These are phyloP conservation scores for Neodiprion lecontei DNA, from an alignment of 1,140 invertebrate genomes.

Conservation along the genomic window DNA sequence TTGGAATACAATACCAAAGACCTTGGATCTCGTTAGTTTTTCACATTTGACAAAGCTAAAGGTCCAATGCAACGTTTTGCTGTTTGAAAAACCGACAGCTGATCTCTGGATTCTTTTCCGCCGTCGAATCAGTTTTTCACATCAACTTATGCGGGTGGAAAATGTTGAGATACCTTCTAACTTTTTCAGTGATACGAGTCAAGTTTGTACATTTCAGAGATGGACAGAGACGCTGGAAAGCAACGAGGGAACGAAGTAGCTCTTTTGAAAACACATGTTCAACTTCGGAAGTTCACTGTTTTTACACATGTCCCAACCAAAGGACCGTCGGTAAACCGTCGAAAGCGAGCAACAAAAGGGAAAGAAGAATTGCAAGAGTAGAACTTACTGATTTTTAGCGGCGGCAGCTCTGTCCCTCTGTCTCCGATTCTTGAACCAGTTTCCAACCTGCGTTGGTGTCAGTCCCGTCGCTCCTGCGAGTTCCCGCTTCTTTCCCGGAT, in stretches of 20 bases:
- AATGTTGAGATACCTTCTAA: too few species aligned
- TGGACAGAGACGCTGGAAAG: background rate
- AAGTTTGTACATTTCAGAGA: background rate
- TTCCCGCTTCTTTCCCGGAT: slow-evolving; percentile 98
- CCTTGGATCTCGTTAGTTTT: too few species aligned
- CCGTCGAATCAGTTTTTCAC: background rate
- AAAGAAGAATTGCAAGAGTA: background rate
- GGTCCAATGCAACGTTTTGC: too few species aligned
- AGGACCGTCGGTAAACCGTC: background rate
- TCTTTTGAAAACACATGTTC: too few species aligned
- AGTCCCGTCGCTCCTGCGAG: slow-evolving; percentile 96
- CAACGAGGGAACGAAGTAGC: background rate
- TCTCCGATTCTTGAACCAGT: slow-evolving; percentile 99
- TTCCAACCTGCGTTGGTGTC: slow-evolving; percentile 99
- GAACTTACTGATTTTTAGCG: slow-evolving; percentile 95
- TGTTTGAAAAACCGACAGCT: too few species aligned
- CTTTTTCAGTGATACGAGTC: background rate
- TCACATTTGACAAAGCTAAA: too few species aligned
- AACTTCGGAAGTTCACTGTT: background rate
- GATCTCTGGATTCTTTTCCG: too few species aligned
- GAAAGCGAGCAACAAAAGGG: background rate
- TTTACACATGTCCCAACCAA: background rate
- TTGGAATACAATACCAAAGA: too few species aligned
- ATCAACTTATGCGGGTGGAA: too few species aligned
- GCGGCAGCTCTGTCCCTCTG: slow-evolving; percentile 98